Base-by-base conservation (phyloP, 2,888 invertebrate genomes). In the Nasonovia ribisnigri region DNA sequence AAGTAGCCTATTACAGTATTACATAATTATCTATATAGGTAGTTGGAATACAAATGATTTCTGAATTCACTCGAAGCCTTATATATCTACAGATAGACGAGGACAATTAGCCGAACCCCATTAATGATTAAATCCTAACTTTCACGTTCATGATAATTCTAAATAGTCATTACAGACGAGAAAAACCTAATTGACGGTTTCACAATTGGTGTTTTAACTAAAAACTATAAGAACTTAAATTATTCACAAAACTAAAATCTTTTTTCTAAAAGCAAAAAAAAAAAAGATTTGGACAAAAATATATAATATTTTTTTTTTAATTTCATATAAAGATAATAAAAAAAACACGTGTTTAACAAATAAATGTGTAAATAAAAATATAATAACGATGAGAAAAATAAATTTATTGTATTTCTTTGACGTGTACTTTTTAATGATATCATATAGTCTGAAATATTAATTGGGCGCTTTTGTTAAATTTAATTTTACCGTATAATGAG, bases 381-480 rank as follows among this genome's bases (percentile, higher is more conserved):
- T 13, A 60, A 48, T 92, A 92, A 92, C 36, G 48, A 86, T 46
- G 57, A 60, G 6, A 46, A 57, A 84, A 87, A 60, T 92, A 92
- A 24, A 36, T 57, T 16, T 43, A 92, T 86, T 60, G n/a, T 86
- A 29, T 48, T 92, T 60, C 92, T 92, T 92, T 92, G 86, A 87
- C 36, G 26, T 87, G 86, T 46, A 86, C 51, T 91, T 87, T 87
- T 87, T 87, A 92, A 92, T 60, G 60, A 92, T 92, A 60, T 36
- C 48, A 46, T 4, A 46, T 60, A 60, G 48, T 60, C 87, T 48
- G 84, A 46, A 60, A 48, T 60, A 87, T 86, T 92, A 92, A 92
- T 92, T 92, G 88, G 54, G 16, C 88, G 77, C 88, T 92, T 91
- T 88, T 92, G 88, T 54, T 88, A 16, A 88, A 88, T 77, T 92